Evolutionary conservation across 1,140 invertebrate genomes (phyloP).

Genomic region (Pachypeltis micranthus): DNA sequence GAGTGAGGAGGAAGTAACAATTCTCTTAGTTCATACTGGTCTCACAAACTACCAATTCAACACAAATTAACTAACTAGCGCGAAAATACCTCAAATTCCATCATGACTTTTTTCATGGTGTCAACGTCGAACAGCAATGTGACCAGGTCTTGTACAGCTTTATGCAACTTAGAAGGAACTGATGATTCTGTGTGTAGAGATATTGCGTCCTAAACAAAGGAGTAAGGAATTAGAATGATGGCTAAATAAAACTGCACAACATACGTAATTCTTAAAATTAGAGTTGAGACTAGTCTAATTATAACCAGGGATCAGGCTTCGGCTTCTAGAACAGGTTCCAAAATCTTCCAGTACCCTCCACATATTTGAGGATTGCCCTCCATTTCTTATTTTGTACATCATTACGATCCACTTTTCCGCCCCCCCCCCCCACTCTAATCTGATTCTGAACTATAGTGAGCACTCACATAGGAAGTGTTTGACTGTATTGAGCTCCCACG

Average conservation of each 20-base stretch:
- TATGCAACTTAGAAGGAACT: slow-evolving; percentile 53
- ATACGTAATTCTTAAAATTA: slow-evolving; percentile 21
- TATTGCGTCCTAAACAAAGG: background rate
- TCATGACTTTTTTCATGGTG: slow-evolving; percentile 80
- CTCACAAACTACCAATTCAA: no score
- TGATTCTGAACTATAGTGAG: no score
- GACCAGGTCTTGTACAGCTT: slow-evolving; percentile 72
- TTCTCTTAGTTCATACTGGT: no score
- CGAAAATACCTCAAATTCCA: slow-evolving; percentile 73
- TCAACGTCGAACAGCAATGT: slow-evolving; percentile 83
- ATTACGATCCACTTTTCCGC: no score
- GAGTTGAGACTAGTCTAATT: background rate
- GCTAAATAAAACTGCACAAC: background rate
- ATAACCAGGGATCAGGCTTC: background rate
- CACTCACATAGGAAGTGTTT: no score
- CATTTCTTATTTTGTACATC: no score
- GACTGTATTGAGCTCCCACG: no score
- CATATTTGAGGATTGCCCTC: no score
- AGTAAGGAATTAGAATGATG: background rate
- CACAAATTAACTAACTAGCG: background rate
- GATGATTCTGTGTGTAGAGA: slow-evolving; percentile 26
- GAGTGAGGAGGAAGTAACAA: no score
- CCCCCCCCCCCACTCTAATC: no score
- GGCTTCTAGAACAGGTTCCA: no score
- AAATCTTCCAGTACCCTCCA: no score